These are phyloP conservation scores for Hypsopygia costalis DNA, from an alignment of 2,888 invertebrate genomes.

Conservation along the genomic window DNA sequence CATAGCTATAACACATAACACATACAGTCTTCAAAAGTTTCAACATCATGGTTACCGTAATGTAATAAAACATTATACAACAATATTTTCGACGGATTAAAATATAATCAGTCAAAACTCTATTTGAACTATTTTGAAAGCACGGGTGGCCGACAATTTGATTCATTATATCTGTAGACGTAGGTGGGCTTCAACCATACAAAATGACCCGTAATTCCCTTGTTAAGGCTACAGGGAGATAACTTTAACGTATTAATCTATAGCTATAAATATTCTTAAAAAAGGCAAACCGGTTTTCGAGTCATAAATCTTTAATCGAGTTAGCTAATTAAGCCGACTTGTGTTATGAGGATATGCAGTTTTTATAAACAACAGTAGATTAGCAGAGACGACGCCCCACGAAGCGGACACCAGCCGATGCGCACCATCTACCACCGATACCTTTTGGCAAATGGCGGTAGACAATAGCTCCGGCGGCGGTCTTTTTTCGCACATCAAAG, in stretches of 20 bases:
- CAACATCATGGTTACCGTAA: conserved; percentile 4
- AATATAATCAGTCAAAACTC: conserved; percentile 41
- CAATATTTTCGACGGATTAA: conserved; percentile 40
- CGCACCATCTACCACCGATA: too few species aligned
- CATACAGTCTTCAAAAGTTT: too few species aligned
- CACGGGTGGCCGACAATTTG: conserved; percentile 67
- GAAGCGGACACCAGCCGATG: too few species aligned
- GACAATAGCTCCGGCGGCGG: too few species aligned
- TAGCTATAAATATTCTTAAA: conserved; percentile 49
- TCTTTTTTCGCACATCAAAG: too few species aligned
- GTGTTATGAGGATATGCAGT: too few species aligned
- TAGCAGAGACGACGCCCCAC: too few species aligned
- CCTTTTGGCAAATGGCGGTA: too few species aligned
- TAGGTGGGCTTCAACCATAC: conserved; percentile 66
- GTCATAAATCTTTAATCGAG: conserved; percentile 30
- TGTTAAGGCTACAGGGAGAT: conserved; percentile 57
- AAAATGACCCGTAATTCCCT: conserved; percentile 74
- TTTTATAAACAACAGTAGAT: too few species aligned
- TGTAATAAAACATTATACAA: conserved; percentile 31
- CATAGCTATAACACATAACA: too few species aligned
- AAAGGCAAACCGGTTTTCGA: conserved; percentile 33
- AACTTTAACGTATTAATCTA: conserved; percentile 66
- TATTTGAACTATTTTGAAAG: conserved; percentile 41
- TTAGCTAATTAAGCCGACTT: conserved; percentile 18
- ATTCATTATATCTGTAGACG: conserved; percentile 50